phyloP scores from a whole-genome alignment of 2,888 invertebrate genomes.

The Drosophila atripex region DNA sequence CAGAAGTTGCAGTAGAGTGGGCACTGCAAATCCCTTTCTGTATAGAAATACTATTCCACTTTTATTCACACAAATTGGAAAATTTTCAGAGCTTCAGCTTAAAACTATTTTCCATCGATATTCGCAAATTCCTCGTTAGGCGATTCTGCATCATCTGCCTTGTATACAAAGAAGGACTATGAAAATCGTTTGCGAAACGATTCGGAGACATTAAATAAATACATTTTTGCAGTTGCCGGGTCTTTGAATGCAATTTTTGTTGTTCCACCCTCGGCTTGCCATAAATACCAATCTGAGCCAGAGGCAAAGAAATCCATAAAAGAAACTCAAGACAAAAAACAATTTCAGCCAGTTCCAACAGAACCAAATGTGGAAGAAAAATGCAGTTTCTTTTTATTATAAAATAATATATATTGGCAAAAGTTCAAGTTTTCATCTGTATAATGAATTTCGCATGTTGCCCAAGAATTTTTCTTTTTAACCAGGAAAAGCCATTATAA shows the following conservation, averaged over 20 bases:
- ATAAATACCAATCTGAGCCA: constrained; percentile 33
- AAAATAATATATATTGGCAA: constrained; percentile 11
- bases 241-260: constrained; percentile 17
- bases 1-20: too few species aligned
- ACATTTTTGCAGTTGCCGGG: constrained; percentile 11
- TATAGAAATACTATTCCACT: neutral
- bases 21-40: neutral
- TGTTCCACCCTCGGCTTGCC: constrained; percentile 1
- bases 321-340: neutral
- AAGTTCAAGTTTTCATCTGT: constrained; percentile 13
- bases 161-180: constrained; percentile 14
- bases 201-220: constrained; percentile 25
- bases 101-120: constrained; percentile 1
- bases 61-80: neutral
- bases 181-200: constrained; percentile 21
- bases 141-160: constrained; percentile 20
- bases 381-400: constrained; percentile 3
- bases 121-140: constrained; percentile 7
- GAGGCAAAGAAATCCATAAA: constrained; percentile 2
- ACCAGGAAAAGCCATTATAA: neutral
- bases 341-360: neutral
- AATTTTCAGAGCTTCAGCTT: neutral
- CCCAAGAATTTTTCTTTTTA: neutral
- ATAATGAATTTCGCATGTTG: constrained; percentile 5
- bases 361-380: neutral